A percentile compares a stretch with the other conserved stretches of the same genome.
Conservation (phyloP, 1,140 invertebrate species). For the Triops longicaudatus region DNA sequence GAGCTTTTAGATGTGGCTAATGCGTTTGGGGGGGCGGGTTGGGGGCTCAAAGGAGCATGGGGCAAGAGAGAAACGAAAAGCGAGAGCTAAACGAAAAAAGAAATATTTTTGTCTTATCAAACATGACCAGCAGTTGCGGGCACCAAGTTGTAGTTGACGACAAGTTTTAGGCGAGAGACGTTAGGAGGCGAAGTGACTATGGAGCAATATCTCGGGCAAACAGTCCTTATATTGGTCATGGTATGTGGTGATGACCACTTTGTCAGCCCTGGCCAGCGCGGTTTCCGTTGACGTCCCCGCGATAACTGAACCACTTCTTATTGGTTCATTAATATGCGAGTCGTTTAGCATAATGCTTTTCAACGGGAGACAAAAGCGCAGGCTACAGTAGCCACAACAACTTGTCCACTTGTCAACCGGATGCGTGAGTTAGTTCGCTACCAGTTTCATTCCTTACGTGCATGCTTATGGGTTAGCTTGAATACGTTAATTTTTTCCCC, state of each 20-base stretch:
- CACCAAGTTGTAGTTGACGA: not conserved
- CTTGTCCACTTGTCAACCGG: conserved; percentile 14
- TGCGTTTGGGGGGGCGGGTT: not conserved
- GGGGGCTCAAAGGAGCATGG: too few species aligned
- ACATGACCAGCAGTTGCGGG: conserved; percentile 13
- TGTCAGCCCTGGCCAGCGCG: conserved; percentile 2
- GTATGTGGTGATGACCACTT: conserved; percentile 14
- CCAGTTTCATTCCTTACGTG: not conserved
- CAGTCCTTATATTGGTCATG: conserved; percentile 1
- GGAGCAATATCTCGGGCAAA: not conserved
- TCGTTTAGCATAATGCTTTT: conserved; percentile 12
- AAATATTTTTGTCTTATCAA: not conserved
- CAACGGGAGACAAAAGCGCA: not conserved
- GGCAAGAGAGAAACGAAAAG: not conserved
- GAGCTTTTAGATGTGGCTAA: conserved; percentile 5
- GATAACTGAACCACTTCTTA: conserved; percentile 7
- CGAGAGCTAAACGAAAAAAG: not conserved
- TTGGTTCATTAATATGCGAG: conserved; percentile 12
- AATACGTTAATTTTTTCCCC: not conserved
- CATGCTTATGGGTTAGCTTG: not conserved
- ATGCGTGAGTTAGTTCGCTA: conserved; percentile 7
- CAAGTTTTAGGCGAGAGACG: not conserved
- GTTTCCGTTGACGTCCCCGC: conserved; percentile 1
- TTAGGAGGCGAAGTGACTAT: not conserved
- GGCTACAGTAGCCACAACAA: conserved; percentile 3